Conservation (phyloP, 2,113 vertebrate species). For the Hepsetus odoe region DNA sequence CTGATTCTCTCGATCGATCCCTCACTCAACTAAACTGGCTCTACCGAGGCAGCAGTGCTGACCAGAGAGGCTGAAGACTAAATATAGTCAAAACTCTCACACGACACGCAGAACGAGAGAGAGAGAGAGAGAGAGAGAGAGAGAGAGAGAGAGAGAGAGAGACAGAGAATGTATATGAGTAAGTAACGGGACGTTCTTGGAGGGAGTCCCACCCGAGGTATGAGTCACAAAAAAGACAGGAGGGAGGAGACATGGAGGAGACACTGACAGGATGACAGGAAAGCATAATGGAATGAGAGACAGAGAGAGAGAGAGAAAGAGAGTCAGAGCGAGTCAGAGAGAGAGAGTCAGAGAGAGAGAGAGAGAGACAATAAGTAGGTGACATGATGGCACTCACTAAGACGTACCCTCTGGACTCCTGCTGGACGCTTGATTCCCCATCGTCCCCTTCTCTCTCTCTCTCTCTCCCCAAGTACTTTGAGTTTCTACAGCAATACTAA, state of each 20-base stretch:
- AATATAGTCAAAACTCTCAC: slow-evolving; percentile 87
- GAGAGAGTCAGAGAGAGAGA: slow-evolving; percentile 29
- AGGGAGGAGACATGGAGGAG: slow-evolving; percentile 32
- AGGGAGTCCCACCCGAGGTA: slow-evolving; percentile 42
- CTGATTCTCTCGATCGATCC: too few relatives aligned
- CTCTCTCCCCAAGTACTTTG: neutral
- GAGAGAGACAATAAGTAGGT: slow-evolving; percentile 27
- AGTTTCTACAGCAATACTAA: neutral
- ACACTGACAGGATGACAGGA: neutral
- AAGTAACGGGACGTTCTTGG: slow-evolving; percentile 45
- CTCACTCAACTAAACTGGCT: neutral
- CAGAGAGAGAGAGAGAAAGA: slow-evolving; percentile 20
- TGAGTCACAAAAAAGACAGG: slow-evolving; percentile 29
- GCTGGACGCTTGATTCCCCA: slow-evolving; percentile 75
- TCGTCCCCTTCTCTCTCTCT: slow-evolving; percentile 61
- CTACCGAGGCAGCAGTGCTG: slow-evolving; percentile 74
- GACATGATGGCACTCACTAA: neutral
- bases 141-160: slow-evolving; percentile 35
- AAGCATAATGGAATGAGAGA: slow-evolving; percentile 12
- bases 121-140: slow-evolving; percentile 6
- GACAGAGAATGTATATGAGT: slow-evolving; percentile 37
- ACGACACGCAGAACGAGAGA: slow-evolving; percentile 45
- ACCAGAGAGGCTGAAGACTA: slow-evolving; percentile 77
- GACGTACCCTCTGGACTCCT: slow-evolving; percentile 68
- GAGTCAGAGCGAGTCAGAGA: slow-evolving; percentile 18